These are phyloP conservation scores for Chouioia cunea DNA, from an alignment of 2,888 invertebrate species.

Conservation along the genomic window DNA sequence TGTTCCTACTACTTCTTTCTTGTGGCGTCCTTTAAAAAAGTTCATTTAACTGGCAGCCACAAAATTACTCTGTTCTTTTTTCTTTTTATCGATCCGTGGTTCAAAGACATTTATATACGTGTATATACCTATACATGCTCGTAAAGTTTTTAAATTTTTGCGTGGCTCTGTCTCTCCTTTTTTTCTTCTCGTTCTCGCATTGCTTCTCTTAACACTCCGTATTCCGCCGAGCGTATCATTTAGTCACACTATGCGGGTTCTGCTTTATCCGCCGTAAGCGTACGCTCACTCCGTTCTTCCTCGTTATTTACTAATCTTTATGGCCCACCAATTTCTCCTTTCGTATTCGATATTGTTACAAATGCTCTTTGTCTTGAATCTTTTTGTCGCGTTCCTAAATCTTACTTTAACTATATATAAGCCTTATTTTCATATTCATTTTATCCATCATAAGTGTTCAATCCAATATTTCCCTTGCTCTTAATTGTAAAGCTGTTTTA, in stretches of 20 bases:
- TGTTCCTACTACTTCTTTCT: slow-evolving; percentile 16
- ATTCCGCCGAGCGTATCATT: too few relatives aligned
- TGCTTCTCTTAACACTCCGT: background rate
- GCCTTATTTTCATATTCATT: background rate
- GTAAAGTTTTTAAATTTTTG: slow-evolving; percentile 54
- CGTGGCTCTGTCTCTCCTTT: background rate
- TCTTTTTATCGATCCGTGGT: slow-evolving; percentile 28
- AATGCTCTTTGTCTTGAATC: too few relatives aligned
- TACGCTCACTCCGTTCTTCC: background rate
- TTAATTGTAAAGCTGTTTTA: slow-evolving; percentile 1
- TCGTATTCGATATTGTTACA: too few relatives aligned
- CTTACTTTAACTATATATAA: too few relatives aligned
- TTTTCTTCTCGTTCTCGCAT: slow-evolving; percentile 19
- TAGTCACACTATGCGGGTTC: background rate
- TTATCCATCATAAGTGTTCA: background rate
- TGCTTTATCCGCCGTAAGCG: background rate
- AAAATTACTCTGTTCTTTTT: too few relatives aligned
- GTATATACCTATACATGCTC: slow-evolving; percentile 44
- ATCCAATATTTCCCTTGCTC: background rate
- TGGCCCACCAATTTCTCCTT: slow-evolving; percentile 2
- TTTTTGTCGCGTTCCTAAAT: too few relatives aligned
- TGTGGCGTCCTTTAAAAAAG: background rate
- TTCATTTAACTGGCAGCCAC: slow-evolving; percentile 2
- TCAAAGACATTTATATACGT: too few relatives aligned
- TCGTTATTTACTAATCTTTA: slow-evolving; percentile 17